Evolutionary conservation across 1,140 invertebrate species (phyloP), one percentile per base, ranked within the genome.

Genomic region (Drosophila quadrilineata): DNA sequence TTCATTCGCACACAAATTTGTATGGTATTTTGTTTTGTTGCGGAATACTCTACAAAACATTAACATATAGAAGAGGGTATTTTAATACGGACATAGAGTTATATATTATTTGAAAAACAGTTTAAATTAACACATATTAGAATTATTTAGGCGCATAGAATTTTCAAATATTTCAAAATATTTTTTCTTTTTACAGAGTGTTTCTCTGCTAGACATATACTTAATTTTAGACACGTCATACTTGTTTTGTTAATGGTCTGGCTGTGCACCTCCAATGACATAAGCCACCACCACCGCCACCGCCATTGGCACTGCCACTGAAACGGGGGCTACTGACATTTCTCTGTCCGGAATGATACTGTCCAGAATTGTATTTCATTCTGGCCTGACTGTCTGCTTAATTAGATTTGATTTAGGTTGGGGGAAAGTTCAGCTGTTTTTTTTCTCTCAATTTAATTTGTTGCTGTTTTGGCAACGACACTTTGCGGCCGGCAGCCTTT

Each of bases 371-470:
- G 56, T 64, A 43, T 43, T 62, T 45, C 28, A 48, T 28, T 43
- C 26, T 10, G 35, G n/a, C n/a, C 14, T 24, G 14, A 19, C 43
- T 36, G 46, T 49, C 29, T 28, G 40, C 24, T 56, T 82, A 72
- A 82, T 80, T 82, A 60, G 63, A 60, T 76, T 59, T 67, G 38
- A 52, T 71, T 70, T 58, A 14, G 35, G 35, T 28, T n/a, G 21
- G 26, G 35, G 35, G 53, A 58, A 48, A 65, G 35, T 35, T 58
- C 14, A 43, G 10, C 24, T 50, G n/a, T 28, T 24, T 28, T 29
- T 57, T 57, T 33, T n/a, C n/a, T n/a, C n/a, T n/a, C n/a, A n/a
- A n/a, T n/a, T n/a, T n/a, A n/a, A n/a, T n/a, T n/a, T n/a, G n/a
- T n/a, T 49, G 41, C 21, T 49, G 45, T 65, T 50, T 45, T 66